These are phyloP conservation scores for Chelidonichthys spinosus DNA, from an alignment of 2,797 vertebrate species.

Conservation along the genomic window DNA sequence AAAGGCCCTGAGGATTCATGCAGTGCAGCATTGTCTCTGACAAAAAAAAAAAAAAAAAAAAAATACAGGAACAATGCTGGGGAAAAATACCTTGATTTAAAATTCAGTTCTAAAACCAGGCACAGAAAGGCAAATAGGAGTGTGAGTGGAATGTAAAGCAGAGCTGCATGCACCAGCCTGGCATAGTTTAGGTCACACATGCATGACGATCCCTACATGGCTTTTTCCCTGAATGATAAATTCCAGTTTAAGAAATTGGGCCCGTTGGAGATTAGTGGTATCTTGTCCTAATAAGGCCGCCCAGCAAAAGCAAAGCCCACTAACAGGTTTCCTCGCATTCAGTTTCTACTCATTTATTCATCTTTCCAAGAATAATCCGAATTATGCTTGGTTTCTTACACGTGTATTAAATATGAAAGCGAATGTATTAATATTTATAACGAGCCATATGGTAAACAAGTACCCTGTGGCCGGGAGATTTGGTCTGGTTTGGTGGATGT, in stretches of 20 bases:
- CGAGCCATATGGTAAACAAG: conserved; percentile 65
- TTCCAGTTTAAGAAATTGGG: conserved; percentile 45
- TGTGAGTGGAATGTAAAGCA: conserved; percentile 80
- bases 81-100: conserved; percentile 85
- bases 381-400: conserved; percentile 48
- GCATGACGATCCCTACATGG: conserved; percentile 48
- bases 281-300: conserved; percentile 30
- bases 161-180: conserved; percentile 59
- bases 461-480: conserved; percentile 51
- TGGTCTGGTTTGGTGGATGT: conserved; percentile 56
- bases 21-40: conserved; percentile 78
- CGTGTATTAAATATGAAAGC: conserved; percentile 65
- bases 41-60: conserved; percentile 64
- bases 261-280: conserved; percentile 37
- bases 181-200: conserved; percentile 66
- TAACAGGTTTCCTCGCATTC: conserved; percentile 23
- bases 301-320: conserved; percentile 30
- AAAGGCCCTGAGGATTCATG: conserved; percentile 82
- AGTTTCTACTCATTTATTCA: conserved; percentile 36
- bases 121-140: conserved; percentile 76
- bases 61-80: conserved; percentile 70
- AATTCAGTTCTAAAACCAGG: conserved; percentile 82
- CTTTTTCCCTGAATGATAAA: conserved; percentile 33
- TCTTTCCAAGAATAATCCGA: conserved; percentile 24
- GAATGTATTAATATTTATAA: conserved; percentile 66